These are phyloP conservation scores for Solenopsis fugax DNA, from an alignment of 1,140 invertebrate genomes.

Conservation along the genomic window DNA sequence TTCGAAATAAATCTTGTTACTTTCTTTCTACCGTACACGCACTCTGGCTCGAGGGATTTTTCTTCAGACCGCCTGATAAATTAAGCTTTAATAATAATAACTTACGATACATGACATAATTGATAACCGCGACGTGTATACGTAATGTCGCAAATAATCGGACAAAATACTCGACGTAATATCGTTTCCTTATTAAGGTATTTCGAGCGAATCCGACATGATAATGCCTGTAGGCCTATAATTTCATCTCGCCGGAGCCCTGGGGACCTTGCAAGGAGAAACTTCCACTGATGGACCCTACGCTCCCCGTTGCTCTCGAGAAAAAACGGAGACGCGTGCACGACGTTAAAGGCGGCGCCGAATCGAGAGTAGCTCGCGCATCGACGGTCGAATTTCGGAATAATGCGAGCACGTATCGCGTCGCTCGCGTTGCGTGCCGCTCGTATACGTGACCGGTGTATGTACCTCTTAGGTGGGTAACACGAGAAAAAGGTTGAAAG, in stretches of 20 bases:
- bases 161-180: slow-evolving; percentile 30
- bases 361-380: slow-evolving; percentile 42
- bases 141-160: slow-evolving; percentile 29
- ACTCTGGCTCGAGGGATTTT: neutral
- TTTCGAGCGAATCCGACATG: slow-evolving; percentile 26
- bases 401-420: slow-evolving; percentile 75
- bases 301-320: neutral
- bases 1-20: slow-evolving; percentile 29
- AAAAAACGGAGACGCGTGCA: slow-evolving; percentile 30
- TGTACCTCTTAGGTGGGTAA: slow-evolving; percentile 57
- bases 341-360: neutral
- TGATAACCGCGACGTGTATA: slow-evolving; percentile 24
- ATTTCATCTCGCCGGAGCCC: slow-evolving; percentile 21
- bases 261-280: slow-evolving; percentile 9
- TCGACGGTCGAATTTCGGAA: slow-evolving; percentile 78
- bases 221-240: slow-evolving; percentile 38
- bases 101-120: slow-evolving; percentile 7
- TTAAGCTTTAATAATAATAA: slow-evolving; percentile 23
- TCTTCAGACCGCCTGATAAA: slow-evolving; percentile 14
- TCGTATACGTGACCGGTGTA: slow-evolving; percentile 77
- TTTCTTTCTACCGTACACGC: neutral
- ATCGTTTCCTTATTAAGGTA: slow-evolving; percentile 37
- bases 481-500: slow-evolving; percentile 51
- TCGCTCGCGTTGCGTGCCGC: slow-evolving; percentile 71
- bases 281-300: neutral